A percentile compares a stretch with the other conserved stretches of the same genome.
These are phyloP conservation scores for Momotus momota DNA, from an alignment of 2,797 vertebrate genomes.

Conservation along the genomic window DNA sequence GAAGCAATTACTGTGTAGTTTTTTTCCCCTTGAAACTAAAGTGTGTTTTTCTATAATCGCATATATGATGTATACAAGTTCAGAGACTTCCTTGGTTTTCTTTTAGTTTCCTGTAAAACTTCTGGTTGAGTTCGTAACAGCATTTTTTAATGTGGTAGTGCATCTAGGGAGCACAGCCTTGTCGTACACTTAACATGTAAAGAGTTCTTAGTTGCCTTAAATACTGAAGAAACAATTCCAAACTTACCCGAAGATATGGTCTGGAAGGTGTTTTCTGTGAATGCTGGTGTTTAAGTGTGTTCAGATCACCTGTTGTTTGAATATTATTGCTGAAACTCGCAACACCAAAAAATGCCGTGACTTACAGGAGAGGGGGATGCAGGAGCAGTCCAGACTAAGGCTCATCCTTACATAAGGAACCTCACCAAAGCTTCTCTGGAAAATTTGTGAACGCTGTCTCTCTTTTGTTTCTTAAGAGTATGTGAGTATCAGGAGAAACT, in stretches of 20 bases:
- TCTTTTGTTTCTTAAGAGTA: not conserved
- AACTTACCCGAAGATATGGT: not conserved
- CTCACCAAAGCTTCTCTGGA: not conserved
- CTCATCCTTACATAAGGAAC: not conserved
- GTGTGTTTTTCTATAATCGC: not conserved
- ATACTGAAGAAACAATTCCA: not conserved
- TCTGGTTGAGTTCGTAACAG: not conserved
- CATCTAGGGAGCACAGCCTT: not conserved
- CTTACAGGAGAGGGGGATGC: not conserved
- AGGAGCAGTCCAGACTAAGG: not conserved
- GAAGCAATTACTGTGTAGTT: not conserved
- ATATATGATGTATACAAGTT: not conserved
- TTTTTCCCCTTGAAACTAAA: not conserved
- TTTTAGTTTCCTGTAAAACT: not conserved
- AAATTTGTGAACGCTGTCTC: not conserved
- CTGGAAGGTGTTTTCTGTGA: not conserved
- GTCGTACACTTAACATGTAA: rapidly evolving
- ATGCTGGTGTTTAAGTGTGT: not conserved
- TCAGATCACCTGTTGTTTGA: not conserved
- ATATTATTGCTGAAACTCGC: not conserved
- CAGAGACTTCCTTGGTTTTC: not conserved
- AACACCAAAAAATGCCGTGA: not conserved
- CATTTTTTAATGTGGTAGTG: not conserved
- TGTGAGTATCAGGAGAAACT: not conserved
- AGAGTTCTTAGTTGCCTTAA: not conserved